Evolutionary conservation across 1,140 invertebrate genomes (phyloP).

Genomic region (Venustaconcha ellipsiformis): DNA sequence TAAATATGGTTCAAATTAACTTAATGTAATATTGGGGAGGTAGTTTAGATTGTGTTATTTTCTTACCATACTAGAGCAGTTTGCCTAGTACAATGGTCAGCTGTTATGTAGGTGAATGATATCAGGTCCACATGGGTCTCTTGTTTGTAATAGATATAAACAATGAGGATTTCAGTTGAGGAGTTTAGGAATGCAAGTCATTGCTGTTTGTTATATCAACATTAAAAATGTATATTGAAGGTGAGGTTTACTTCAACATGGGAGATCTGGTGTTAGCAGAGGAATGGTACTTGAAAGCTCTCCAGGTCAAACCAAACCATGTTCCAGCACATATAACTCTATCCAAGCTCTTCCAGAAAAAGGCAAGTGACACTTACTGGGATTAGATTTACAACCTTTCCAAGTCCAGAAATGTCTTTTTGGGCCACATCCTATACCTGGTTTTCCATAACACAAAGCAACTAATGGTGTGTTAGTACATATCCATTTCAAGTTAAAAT

Average conservation of each 20-base stretch:
- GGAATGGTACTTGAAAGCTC: conserved; percentile 83
- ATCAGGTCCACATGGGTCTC: no score
- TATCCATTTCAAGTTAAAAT: background rate
- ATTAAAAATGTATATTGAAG: conserved; percentile 42
- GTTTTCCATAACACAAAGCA: background rate
- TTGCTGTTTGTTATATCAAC: no score
- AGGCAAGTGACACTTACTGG: conserved; percentile 75
- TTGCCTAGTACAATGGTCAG: no score
- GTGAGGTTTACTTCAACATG: conserved; percentile 85
- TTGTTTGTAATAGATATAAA: no score
- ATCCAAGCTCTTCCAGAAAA: conserved; percentile 88
- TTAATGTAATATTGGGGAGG: no score
- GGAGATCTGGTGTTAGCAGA: conserved; percentile 86
- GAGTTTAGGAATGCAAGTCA: no score
- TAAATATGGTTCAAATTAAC: no score
- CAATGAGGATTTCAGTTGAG: no score
- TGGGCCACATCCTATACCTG: background rate
- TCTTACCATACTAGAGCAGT: no score
- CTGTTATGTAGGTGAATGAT: no score
- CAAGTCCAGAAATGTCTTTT: background rate
- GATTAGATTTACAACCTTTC: background rate
- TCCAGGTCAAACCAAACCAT: conserved; percentile 85
- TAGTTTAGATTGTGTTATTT: no score
- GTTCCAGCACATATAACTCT: conserved; percentile 91
- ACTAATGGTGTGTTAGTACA: no score